These are phyloP conservation scores for Calliopsis andreniformis DNA, from an alignment of 1,140 invertebrate species.

Conservation along the genomic window DNA sequence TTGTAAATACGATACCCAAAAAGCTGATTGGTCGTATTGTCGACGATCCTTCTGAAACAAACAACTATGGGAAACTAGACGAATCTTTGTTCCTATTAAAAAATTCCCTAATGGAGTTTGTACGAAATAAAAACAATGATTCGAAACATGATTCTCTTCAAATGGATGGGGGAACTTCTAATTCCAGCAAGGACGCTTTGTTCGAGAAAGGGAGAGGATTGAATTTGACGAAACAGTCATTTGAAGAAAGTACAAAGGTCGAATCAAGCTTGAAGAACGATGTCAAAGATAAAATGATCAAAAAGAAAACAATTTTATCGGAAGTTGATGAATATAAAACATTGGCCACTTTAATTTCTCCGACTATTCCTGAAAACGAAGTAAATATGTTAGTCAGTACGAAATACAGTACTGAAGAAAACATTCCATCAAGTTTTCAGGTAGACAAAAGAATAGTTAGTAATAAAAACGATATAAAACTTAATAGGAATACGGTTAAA, in stretches of 20 bases:
- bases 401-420: too few relatives aligned
- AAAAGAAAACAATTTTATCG: background rate
- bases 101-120: constrained; percentile 16
- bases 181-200: background rate
- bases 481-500: background rate
- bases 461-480: background rate
- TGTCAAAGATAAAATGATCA: background rate
- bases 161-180: background rate
- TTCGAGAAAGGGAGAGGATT: background rate
- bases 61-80: constrained; percentile 6
- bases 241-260: background rate
- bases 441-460: background rate
- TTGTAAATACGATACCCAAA: background rate
- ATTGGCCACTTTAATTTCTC: background rate
- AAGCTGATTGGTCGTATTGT: constrained; percentile 4
- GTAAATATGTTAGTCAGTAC: too few relatives aligned
- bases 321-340: background rate
- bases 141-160: background rate
- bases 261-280: background rate
- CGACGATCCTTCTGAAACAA: background rate
- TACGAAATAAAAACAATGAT: constrained; percentile 7
- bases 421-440: background rate
- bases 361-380: constrained; percentile 36
- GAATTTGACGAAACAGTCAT: background rate
- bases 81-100: constrained; percentile 19